A percentile compares a stretch with the other conserved stretches of the same genome.
These are phyloP conservation scores for Mormyrus iriodes DNA, from an alignment of 2,113 vertebrate genomes.

Conservation along the genomic window DNA sequence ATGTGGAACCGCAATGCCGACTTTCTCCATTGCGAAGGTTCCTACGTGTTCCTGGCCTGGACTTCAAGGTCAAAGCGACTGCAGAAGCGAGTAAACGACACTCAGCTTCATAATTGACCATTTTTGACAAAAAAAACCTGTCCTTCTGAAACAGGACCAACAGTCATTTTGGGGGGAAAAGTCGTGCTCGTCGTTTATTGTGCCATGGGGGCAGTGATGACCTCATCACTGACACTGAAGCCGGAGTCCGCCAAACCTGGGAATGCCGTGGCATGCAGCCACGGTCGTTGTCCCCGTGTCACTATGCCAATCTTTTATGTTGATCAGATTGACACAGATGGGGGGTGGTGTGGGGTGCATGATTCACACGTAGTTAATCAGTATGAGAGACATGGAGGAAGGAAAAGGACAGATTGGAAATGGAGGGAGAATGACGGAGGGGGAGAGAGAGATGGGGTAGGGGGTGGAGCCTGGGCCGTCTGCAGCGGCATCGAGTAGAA, in stretches of 20 bases:
- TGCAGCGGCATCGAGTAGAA: not conserved
- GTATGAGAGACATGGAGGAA: not conserved
- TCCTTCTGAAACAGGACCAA: not conserved
- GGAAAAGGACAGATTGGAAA: constrained; percentile 3
- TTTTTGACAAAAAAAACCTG: not conserved
- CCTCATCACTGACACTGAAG: not conserved
- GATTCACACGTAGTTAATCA: not conserved
- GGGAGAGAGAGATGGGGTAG: not conserved
- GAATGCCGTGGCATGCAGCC: not conserved
- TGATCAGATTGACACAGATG: not conserved
- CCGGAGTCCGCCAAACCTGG: not conserved
- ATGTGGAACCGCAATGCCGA: not conserved
- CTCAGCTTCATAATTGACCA: not conserved
- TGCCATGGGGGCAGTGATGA: not conserved
- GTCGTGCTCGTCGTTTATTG: not conserved
- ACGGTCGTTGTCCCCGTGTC: not conserved
- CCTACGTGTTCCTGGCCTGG: not conserved
- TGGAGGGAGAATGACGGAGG: not conserved
- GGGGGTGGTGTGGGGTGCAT: not conserved
- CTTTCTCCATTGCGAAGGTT: not conserved
- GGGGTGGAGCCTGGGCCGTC: not conserved
- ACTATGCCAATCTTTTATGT: not conserved
- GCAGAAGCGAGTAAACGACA: not conserved
- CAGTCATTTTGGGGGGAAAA: not conserved
- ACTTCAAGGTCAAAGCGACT: not conserved